Base-by-base conservation (phyloP, 2,113 vertebrate species). In the Mesoclemmys tuberculata region DNA sequence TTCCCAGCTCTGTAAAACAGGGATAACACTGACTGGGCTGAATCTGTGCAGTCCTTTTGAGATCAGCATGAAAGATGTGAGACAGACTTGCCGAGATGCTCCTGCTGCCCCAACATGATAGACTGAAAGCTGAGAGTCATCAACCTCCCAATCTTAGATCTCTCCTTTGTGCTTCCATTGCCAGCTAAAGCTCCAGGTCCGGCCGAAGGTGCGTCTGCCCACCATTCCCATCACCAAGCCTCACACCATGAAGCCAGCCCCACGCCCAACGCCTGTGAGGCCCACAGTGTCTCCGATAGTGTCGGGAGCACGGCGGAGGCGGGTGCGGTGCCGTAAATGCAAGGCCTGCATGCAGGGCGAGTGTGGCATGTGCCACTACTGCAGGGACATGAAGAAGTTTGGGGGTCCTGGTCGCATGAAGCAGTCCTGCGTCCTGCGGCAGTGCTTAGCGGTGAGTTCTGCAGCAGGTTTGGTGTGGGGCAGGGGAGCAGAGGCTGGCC, bases 331-430 rank as follows among this genome's bases (percentile, higher is more conserved):
- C 95, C 98, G 99, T 26, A 99, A 99, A 92, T 99, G 99, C 89
- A 98, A 98, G n/a, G 99, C 98, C 22, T 99, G 99, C 97, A 97
- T 98, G 95, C 98, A 99, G 91, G 98, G 98, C 55, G 99, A 99
- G 97, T 99, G 99, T 48, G 99, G 99, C 83, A 98, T 98, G 86
- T 99, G 99, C 97, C 99, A 99, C 95, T 99, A 98, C 96, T 99
- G 99, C 98, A 98, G 98, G 35, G 99, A 99, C 98, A 99, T 99
- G 99, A 99, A 99, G 98, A 99, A 99, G 96, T 99, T 99, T 27
- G 99, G 99, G 0, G 99, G 99, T 0, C 99, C 99, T 11, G 99
- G 99, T 22, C 98, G 99, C 49, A 99, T 99, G 98, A 99, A 99
- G 97, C 99, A 99, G 98, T 98, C 99, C 93, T 99, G 99, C 52